Conservation (phyloP, 1,140 invertebrate species). For the Melitaea cinxia region DNA sequence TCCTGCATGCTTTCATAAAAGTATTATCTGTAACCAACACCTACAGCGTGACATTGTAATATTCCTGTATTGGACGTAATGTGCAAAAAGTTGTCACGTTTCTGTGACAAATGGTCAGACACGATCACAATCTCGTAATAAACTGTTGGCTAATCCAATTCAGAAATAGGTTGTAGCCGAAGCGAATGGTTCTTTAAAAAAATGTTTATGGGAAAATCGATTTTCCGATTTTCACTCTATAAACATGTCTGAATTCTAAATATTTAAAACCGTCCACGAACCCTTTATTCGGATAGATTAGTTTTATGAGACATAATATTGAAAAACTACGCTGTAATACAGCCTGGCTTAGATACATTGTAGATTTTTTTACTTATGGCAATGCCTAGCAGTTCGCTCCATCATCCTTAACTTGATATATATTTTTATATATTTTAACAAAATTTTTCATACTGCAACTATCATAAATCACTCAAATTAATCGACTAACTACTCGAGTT, state of each 20-base stretch:
- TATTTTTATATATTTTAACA: neutral
- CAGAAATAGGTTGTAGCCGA: neutral
- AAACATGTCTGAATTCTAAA: no score
- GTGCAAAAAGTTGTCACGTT: conserved; percentile 19
- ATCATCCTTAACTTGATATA: no score
- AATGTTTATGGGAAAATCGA: neutral
- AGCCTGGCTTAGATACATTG: no score
- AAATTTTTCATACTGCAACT: neutral
- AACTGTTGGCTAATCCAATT: neutral
- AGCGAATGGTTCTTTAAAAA: neutral
- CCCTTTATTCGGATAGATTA: no score
- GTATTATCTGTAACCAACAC: neutral
- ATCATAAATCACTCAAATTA: neutral
- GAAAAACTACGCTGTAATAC: no score
- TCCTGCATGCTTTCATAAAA: neutral
- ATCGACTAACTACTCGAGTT: neutral
- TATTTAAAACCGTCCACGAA: no score
- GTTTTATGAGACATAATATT: no score
- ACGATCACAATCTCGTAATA: conserved; percentile 8
- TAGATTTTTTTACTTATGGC: no score
- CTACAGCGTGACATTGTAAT: conserved; percentile 21
- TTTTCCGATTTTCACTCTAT: neutral
- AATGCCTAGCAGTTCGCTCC: no score
- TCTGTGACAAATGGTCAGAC: conserved; percentile 15
- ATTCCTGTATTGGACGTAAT: conserved; percentile 8